phyloP scores from a whole-genome alignment of 2,797 vertebrate species.

The Choloepus didactylus region DNA sequence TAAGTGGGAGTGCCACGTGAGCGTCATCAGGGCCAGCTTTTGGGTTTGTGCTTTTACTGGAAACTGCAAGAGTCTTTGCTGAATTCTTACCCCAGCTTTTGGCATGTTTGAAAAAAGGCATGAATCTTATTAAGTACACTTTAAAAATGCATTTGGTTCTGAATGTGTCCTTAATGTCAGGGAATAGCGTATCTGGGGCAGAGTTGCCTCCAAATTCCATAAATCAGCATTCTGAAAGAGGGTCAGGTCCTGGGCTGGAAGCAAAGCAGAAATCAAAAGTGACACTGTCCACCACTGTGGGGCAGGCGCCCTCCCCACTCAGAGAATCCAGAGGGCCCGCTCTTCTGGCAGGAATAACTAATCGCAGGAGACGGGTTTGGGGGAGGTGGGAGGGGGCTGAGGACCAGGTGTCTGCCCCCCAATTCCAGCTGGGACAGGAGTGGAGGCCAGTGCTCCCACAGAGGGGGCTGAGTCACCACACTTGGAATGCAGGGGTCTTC shows the following conservation, averaged over 20 bases:
- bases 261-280: fast-evolving
- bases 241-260: neutral
- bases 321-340: neutral
- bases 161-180: neutral
- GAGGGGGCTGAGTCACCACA: too few species aligned
- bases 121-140: neutral
- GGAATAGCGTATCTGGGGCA: slow-evolving; percentile 32
- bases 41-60: fast-evolving
- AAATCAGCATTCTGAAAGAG: neutral
- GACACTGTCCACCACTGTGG: neutral
- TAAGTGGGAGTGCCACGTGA: too few species aligned
- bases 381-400: too few species aligned
- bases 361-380: neutral
- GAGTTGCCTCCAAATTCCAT: neutral
- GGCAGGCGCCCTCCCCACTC: fast-evolving
- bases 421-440: fast-evolving
- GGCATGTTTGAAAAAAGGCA: fast-evolving
- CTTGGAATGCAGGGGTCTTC: neutral
- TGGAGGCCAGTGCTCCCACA: fast-evolving
- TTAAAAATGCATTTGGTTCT: neutral
- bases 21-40: fast-evolving
- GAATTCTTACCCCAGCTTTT: fast-evolving
- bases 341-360: neutral
- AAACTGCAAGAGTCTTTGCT: fast-evolving
- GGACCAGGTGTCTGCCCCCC: too few species aligned